Evolutionary conservation across 2,888 invertebrate species (phyloP).

Genomic region (Callinectes sapidus): DNA sequence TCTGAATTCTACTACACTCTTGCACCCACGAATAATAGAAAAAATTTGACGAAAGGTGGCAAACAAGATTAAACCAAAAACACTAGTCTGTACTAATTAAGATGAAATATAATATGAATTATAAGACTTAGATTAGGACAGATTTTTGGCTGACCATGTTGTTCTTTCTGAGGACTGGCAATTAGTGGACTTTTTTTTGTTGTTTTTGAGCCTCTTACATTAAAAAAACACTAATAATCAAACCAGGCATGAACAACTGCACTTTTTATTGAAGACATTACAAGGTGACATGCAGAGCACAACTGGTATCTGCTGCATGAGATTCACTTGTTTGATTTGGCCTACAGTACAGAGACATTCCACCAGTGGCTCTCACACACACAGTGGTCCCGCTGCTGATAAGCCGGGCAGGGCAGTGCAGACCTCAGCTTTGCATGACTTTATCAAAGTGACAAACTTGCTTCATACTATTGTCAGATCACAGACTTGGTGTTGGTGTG

Average conservation of each 20-base stretch:
- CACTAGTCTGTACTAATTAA: too few species aligned
- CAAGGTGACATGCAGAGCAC: conserved; percentile 56
- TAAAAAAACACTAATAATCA: too few species aligned
- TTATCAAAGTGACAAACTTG: not conserved
- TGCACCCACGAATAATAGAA: too few species aligned
- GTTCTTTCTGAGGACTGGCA: too few species aligned
- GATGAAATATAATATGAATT: not conserved
- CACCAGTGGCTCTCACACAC: conserved; percentile 38
- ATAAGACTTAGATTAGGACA: not conserved
- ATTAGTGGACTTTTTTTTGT: too few species aligned
- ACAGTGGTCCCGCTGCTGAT: not conserved
- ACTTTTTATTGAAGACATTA: not conserved
- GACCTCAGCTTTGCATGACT: not conserved
- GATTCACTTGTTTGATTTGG: conserved; percentile 38
- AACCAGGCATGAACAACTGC: not conserved
- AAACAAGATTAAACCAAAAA: too few species aligned
- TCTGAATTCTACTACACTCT: too few species aligned
- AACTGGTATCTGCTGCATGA: conserved; percentile 58
- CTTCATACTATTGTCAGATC: not conserved
- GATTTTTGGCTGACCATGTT: too few species aligned
- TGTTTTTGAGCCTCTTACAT: too few species aligned
- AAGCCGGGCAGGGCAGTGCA: not conserved
- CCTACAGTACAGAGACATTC: not conserved
- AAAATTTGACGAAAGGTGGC: too few species aligned
- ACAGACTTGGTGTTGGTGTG: not conserved